Evolutionary conservation across 2,888 invertebrate genomes (phyloP), one percentile per base, ranked within the genome.

Genomic region (Desoria tigrina): DNA sequence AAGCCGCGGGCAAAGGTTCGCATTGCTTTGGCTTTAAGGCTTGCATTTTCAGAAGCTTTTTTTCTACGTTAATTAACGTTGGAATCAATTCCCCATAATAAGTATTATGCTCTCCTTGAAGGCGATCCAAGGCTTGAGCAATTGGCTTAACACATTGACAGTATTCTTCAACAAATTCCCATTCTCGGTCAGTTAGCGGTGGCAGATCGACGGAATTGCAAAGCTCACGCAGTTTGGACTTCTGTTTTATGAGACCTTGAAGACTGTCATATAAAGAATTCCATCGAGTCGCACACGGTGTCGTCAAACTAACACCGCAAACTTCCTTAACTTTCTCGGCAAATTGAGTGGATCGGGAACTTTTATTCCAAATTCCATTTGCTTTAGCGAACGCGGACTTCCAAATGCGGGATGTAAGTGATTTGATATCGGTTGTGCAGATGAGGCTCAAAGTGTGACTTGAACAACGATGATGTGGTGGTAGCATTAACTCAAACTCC

Each of bases 241-340:
- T 18, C 16, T 18, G 14, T 18, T 28, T 26, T 2, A 55, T 28
- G 3, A 55, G 18, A 3, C 27, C n/a, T 7, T 3, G 9, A 18
- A 55, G n/a, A 6, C 14, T 14, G 18, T 55, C 55, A 28, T 55
- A 55, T 11, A 55, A 28, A 28, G 55, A 55, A 55, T 55, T 55
- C 55, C 55, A 55, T 7, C 55, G 6, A 7, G 55, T 55, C 9
- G 4, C 11, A 23, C 27, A 26, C n/a, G n/a, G n/a, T n/a, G n/a
- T n/a, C n/a, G n/a, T n/a, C n/a, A n/a, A n/a, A n/a, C n/a, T n/a
- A n/a, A n/a, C n/a, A n/a, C n/a, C n/a, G n/a, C n/a, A n/a, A n/a
- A n/a, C n/a, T n/a, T n/a, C n/a, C n/a, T n/a, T n/a, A n/a, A n/a
- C n/a, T n/a, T n/a, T n/a, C n/a, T n/a, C n/a, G n/a, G n/a, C n/a